Base-by-base conservation (phyloP, 1,140 invertebrate species). In the Heliconius nattereri region DNA sequence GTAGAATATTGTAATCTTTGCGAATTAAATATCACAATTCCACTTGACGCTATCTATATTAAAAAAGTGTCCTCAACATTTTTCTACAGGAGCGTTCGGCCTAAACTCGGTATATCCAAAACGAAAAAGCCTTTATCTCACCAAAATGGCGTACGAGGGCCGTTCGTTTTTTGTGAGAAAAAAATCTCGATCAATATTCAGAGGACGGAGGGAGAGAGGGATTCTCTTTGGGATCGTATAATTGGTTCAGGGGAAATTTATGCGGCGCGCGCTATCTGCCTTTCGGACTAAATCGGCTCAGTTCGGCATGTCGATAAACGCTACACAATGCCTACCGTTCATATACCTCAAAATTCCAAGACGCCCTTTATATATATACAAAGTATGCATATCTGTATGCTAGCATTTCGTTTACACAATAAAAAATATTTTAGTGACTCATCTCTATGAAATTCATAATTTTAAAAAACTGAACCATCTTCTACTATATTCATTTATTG, bases 131-230 rank as follows among this genome's bases (percentile, higher is more conserved):
- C 75, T 82, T 92, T 89, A 91, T 91, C 90, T 89, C 60, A 57
- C 74, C 87, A 90, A 90, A 90, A 89, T 91, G 89, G 91, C 89
- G 88, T 86, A 82, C 81, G 81, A 81, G 80, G 85, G 81, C 80
- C 84, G 85, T 86, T 83, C 80, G 85, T 84, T 90, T 91, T 91
- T 91, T 89, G 83, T 81, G 80, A 84, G 81, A 86, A 90, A 92
- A 90, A 91, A 93, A 91, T 91, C 87, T 84, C 86, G 90, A 92
- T 93, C 91, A 91, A 93, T 92, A 91, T 93, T 92, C 85, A 85
- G 88, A 89, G 86, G 89, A 85, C 84, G 83, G 81, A 85, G 82
- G 85, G 84, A 87, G 89, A 66, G 60, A 87, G 85, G 84, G 85
- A 84, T 85, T 82, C 78, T 80, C 77, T 80, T 80, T 81, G 82